Conservation (phyloP, 2,113 vertebrate species). For the Sisor rabdophorus region DNA sequence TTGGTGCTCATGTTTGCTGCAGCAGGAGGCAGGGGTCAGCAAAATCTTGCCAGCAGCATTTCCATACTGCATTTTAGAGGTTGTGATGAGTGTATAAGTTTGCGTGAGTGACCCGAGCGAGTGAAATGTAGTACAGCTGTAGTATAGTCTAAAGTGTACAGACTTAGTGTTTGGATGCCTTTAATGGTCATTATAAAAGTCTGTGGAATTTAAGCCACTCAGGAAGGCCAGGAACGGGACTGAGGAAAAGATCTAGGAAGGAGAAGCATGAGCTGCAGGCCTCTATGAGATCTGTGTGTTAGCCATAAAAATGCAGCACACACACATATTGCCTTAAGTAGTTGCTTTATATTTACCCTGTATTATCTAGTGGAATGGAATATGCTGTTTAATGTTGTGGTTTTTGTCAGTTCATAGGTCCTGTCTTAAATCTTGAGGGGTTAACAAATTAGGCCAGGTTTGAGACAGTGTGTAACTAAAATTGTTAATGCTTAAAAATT, state of each 20-base stretch:
- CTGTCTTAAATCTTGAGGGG: slow-evolving; percentile 13
- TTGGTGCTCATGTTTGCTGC: slow-evolving; percentile 56
- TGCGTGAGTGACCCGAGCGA: not conserved
- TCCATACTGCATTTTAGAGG: slow-evolving; percentile 31
- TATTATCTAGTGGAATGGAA: slow-evolving; percentile 39
- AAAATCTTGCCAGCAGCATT: slow-evolving; percentile 49
- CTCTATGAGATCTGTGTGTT: slow-evolving; percentile 43
- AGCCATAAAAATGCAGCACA: slow-evolving; percentile 54
- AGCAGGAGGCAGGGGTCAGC: slow-evolving; percentile 35
- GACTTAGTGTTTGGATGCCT: slow-evolving; percentile 34
- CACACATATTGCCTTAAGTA: slow-evolving; percentile 54
- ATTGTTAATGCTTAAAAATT: slow-evolving; percentile 23
- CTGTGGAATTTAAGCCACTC: slow-evolving; percentile 45
- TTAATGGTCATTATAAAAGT: slow-evolving; percentile 38
- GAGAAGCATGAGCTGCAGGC: slow-evolving; percentile 37
- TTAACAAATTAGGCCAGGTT: slow-evolving; percentile 34
- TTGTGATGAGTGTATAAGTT: slow-evolving; percentile 15
- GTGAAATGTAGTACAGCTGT: slow-evolving; percentile 12
- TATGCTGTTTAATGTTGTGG: slow-evolving; percentile 38
- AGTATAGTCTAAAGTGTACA: slow-evolving; percentile 25
- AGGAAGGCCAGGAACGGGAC: slow-evolving; percentile 41
- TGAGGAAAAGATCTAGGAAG: slow-evolving; percentile 32
- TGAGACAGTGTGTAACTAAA: slow-evolving; percentile 26
- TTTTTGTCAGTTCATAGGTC: slow-evolving; percentile 28
- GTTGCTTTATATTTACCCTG: slow-evolving; percentile 49